These are phyloP conservation scores for Tethea ocularis DNA, from an alignment of 2,888 invertebrate species.

Conservation along the genomic window DNA sequence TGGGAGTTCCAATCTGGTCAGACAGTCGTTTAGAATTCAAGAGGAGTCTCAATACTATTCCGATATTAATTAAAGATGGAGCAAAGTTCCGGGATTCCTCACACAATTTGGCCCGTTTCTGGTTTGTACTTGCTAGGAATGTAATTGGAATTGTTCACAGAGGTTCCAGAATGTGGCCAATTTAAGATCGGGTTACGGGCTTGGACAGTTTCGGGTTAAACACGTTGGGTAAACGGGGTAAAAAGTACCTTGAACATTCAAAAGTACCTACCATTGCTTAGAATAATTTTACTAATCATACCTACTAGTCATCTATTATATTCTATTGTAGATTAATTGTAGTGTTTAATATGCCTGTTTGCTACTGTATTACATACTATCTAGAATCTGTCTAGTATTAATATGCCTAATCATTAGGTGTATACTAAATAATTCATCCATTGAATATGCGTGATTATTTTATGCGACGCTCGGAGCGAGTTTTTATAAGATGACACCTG, in stretches of 20 bases:
- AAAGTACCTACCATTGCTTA: not conserved
- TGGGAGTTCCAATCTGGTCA: constrained; percentile 16
- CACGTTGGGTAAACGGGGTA: constrained; percentile 6
- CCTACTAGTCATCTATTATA: not conserved
- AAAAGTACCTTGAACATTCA: constrained; percentile 1
- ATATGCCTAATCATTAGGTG: no score
- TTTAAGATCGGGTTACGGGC: constrained; percentile 62
- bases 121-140: constrained; percentile 60
- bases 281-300: not conserved
- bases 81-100: constrained; percentile 67
- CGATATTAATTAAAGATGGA: constrained; percentile 69
- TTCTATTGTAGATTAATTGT: no score
- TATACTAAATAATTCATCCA: not conserved
- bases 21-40: constrained; percentile 53
- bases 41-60: constrained; percentile 49
- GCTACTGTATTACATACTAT: no score
- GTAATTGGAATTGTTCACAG: constrained; percentile 78
- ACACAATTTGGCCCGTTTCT: constrained; percentile 54
- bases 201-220: constrained; percentile 49
- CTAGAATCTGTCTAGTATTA: no score
- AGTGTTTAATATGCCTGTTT: no score
- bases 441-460: no score
- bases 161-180: constrained; percentile 67
- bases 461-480: no score
- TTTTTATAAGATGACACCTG: no score